Evolutionary conservation across 2,888 invertebrate genomes (phyloP).

Genomic region (Norana najaformis): DNA sequence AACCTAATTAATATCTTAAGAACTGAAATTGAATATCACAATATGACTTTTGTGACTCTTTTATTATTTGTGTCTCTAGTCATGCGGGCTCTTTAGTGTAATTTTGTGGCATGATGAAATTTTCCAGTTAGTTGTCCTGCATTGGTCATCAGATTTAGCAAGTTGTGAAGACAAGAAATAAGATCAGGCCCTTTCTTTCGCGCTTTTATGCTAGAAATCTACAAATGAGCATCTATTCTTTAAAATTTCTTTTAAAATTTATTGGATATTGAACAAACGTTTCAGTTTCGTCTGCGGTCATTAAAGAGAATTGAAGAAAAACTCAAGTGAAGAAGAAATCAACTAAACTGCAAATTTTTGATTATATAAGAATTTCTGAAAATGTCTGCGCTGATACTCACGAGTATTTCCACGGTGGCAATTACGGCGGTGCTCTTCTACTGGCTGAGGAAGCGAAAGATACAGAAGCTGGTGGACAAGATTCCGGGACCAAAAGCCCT

Average conservation of each 20-base stretch:
- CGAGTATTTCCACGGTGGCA: not conserved
- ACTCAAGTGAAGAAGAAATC: not conserved
- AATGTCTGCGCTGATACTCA: not conserved
- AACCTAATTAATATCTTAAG: too few species aligned
- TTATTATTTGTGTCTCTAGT: not conserved
- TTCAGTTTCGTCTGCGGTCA: not conserved
- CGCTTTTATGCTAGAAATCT: not conserved
- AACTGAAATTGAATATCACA: not conserved
- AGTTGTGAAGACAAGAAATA: not conserved
- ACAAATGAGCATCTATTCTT: not conserved
- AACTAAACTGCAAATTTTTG: not conserved
- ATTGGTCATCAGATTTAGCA: not conserved
- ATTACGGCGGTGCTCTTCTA: not conserved
- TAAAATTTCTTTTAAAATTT: too few species aligned
- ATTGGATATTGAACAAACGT: not conserved
- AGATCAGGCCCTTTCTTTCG: not conserved
- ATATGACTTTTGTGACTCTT: not conserved
- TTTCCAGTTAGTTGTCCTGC: not conserved
- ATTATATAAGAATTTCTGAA: not conserved
- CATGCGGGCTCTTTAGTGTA: not conserved
- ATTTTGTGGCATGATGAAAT: too few species aligned
- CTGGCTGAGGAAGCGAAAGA: not conserved
- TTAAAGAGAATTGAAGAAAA: not conserved
- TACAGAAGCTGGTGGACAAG: not conserved
- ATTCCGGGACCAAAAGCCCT: constrained; percentile 8